Evolutionary conservation across 2,888 invertebrate genomes (phyloP).

Genomic region (Cylloceria caligata): DNA sequence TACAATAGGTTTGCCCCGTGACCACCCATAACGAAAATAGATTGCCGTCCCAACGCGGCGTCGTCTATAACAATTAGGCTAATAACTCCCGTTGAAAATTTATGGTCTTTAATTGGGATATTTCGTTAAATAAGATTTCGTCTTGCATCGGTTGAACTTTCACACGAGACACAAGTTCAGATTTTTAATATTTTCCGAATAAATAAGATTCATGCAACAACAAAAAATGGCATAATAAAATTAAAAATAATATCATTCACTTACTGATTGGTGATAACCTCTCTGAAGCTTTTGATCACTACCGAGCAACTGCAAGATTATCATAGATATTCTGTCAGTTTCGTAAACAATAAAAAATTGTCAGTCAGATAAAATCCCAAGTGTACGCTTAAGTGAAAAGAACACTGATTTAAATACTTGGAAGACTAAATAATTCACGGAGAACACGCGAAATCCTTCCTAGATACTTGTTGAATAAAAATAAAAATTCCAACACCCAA

Average conservation of each 20-base stretch:
- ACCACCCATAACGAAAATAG: slow-evolving; percentile 50
- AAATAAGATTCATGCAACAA: background rate
- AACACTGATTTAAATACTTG: no score
- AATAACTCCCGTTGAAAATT: slow-evolving; percentile 43
- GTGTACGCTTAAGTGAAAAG: no score
- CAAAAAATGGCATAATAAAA: background rate
- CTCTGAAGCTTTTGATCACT: no score
- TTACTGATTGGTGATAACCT: background rate
- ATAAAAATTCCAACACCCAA: background rate
- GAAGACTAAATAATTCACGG: no score
- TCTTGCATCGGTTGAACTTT: slow-evolving; percentile 11
- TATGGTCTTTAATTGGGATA: slow-evolving; percentile 39
- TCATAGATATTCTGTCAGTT: no score
- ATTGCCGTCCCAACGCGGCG: slow-evolving; percentile 5
- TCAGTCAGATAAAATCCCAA: background rate
- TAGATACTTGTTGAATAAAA: background rate
- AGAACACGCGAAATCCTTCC: no score
- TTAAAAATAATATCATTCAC: background rate
- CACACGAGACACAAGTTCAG: background rate
- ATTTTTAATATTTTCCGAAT: background rate
- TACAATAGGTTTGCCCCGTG: background rate
- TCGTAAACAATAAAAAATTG: no score
- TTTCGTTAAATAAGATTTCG: slow-evolving; percentile 3
- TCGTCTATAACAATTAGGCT: slow-evolving; percentile 37
- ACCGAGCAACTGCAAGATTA: no score